Percentiles rank a stretch among this genome's conserved stretches.
phyloP scores from a whole-genome alignment of 37 sponge, comb jelly and placozoan species.

The Corticium candelabrum region DNA sequence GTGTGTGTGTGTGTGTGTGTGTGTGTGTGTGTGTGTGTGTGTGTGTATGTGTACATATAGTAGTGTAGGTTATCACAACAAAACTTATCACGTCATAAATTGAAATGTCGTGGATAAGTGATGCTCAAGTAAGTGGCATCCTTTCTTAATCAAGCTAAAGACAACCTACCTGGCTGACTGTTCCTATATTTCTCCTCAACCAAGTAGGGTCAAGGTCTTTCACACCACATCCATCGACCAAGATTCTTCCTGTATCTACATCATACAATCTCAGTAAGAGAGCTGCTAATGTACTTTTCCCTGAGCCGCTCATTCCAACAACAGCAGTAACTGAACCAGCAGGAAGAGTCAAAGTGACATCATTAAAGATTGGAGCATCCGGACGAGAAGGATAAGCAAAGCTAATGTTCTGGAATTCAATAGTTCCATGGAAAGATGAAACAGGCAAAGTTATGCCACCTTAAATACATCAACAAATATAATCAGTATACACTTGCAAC shows the following conservation, averaged over 20 bases:
- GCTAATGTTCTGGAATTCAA: background rate
- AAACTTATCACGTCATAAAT: background rate
- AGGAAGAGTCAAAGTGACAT: background rate
- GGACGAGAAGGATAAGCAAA: constrained; percentile 5
- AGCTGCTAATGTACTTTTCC: constrained; percentile 13
- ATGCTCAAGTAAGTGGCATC: no score
- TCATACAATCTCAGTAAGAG: constrained; percentile 1
- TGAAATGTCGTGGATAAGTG: constrained; percentile 15
- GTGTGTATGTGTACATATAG: no score
- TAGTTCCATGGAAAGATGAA: background rate
- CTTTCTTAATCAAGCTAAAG: no score
- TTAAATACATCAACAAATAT: no score
- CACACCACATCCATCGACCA: background rate
- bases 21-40: no score
- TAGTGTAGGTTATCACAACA: no score
- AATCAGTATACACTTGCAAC: no score
- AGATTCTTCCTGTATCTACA: background rate
- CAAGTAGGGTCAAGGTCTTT: background rate
- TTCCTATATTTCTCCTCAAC: background rate
- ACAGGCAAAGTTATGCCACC: no score
- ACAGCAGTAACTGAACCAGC: constrained; percentile 19
- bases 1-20: background rate
- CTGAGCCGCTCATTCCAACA: constrained; percentile 15
- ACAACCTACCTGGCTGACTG: background rate
- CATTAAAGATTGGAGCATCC: background rate